Conservation (phyloP, 1,140 invertebrate species). For the Lanistes nyassanus region DNA sequence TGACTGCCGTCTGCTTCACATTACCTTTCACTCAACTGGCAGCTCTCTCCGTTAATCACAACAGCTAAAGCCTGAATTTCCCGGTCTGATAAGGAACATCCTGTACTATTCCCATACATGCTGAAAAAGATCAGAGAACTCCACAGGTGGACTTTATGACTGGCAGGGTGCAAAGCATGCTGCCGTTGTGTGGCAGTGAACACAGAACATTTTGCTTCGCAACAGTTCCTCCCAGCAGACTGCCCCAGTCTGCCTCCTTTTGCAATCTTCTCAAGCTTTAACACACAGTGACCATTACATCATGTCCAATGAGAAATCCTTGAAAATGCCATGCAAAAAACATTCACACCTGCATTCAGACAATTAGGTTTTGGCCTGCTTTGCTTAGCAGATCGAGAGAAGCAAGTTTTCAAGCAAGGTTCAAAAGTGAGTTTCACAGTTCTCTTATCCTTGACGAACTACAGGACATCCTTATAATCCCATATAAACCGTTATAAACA, state of each 20-base stretch:
- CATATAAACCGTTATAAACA: neutral
- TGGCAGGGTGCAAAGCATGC: neutral
- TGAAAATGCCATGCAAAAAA: too few species aligned
- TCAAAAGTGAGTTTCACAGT: constrained; percentile 5
- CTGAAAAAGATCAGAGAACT: constrained; percentile 24
- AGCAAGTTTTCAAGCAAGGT: too few species aligned
- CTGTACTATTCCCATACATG: constrained; percentile 25
- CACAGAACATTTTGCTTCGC: too few species aligned
- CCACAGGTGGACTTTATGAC: constrained; percentile 3
- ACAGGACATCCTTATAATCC: neutral
- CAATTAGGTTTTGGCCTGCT: too few species aligned
- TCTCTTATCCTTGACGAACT: constrained; percentile 26
- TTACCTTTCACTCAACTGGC: constrained; percentile 27
- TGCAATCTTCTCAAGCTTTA: too few species aligned
- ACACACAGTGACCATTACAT: too few species aligned
- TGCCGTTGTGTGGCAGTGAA: neutral
- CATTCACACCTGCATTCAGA: too few species aligned
- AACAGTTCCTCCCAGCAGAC: too few species aligned
- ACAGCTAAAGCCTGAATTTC: constrained; percentile 30
- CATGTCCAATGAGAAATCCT: too few species aligned
- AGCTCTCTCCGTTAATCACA: constrained; percentile 25
- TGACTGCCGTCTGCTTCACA: constrained; percentile 9
- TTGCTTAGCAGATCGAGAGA: too few species aligned
- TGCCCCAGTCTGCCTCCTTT: too few species aligned
- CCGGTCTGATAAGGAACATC: constrained; percentile 29